Base-by-base conservation (phyloP, 2,797 vertebrate genomes). In the Syngnathus rostellatus region DNA sequence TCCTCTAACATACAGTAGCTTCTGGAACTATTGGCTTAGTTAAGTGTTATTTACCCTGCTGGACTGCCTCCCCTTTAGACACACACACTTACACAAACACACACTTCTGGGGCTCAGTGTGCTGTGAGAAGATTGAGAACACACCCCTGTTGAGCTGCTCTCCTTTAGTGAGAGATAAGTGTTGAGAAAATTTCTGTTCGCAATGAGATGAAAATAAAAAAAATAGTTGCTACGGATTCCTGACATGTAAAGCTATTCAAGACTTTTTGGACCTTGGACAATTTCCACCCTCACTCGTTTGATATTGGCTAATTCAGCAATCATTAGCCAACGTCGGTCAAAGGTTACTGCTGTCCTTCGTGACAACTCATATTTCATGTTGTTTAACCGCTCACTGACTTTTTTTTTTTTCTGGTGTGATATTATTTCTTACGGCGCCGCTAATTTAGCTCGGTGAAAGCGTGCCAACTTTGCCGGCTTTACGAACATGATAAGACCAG, bases 401-500 rank as follows among this genome's bases (percentile, higher is more conserved):
- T 62, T 65, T 60, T 38, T 53, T 39, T 54, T 37, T 31, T 68
- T 17, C 61, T 38, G n/a, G 54, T 59, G 61, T 31, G 55, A 63
- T 71, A 68, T 64, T 48, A 3, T 31, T 31, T 31, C 31, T 4
- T 4, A 31, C 3, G 31, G 31, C 31, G 31, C 31, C 31, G 31
- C 31, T 4, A 31, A 31, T 31, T 54, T 82, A 50, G 38, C 63
- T 68, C 68, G 74, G 46, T 70, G 70, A 71, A 55, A 60, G 21
- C 65, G 67, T 90, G 91, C 91, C 90, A 92, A 90, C 77, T 88
- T 77, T 70, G 82, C 88, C 86, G 93, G 92, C 93, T 94, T 92
- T 85, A 84, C 80, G 87, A 92, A 86, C 80, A 85, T 59, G 94
- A 98, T 97, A 97, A 96, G 92, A 80, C 85, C 72, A 78, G 85